Evolutionary conservation across 2,888 invertebrate genomes (phyloP), one percentile per base, ranked within the genome.

Genomic region (Phasia obesa): DNA sequence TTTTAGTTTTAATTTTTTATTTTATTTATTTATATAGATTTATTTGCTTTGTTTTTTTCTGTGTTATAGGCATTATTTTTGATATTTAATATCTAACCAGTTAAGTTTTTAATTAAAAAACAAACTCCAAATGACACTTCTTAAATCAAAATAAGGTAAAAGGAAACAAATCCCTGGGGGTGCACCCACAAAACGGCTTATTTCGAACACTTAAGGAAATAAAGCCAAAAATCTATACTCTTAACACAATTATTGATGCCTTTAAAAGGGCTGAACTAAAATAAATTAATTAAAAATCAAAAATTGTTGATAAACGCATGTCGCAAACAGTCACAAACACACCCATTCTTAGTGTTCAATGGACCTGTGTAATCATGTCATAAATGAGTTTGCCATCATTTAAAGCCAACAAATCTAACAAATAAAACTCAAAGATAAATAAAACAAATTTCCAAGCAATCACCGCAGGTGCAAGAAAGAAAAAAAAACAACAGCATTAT

Each of bases 401-500:
- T 57, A 42, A 57, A 76, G 65, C 13, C 65, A 31, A 38, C 57
- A 65, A 53, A 74, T 19, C 31, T 9, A 51, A 17, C 25, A n/a
- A n/a, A n/a, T n/a, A 21, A 19, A 42, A 51, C 25, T 47, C 15
- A 42, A 42, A 31, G 51, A 42, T 27, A 82, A 82, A 53, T 55
- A 55, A 79, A 71, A 76, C 79, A 79, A 79, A 79, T 84, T 84
- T 85, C 73, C 73, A 81, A 82, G 84, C 82, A 81, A 84, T 75
- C 83, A 59, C 83, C 62, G 82, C 85, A 84, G 84, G 85, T 85
- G 85, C 84, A 85, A 77, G 25, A 64, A 62, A 62, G 70, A 55
- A 77, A 83, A 65, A 77, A 70, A 62, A 77, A 64, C 80, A 83
- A 70, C n/a, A n/a, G n/a, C n/a, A 73, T 79, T 75, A 82, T 82